These are phyloP conservation scores for Xyliphius kryptos DNA, from an alignment of 2,113 vertebrate genomes.

Conservation along the genomic window DNA sequence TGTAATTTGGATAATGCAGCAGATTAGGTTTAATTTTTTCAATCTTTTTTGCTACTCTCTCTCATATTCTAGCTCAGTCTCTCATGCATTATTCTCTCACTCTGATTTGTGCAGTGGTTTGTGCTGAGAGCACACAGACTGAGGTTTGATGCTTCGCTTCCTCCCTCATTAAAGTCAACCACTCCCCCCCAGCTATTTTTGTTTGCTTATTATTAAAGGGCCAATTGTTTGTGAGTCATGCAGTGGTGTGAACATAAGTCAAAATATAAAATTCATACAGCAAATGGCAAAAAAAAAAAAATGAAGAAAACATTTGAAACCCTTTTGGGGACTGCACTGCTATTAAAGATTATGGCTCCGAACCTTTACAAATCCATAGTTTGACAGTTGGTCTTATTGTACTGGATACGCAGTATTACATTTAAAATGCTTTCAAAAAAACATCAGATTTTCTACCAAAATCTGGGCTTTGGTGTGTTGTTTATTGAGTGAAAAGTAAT, in stretches of 20 bases:
- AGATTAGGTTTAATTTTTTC: too few species aligned
- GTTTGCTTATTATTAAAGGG: slow-evolving; percentile 34
- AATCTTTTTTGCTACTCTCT: too few species aligned
- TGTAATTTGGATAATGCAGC: too few species aligned
- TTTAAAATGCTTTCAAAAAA: too few species aligned
- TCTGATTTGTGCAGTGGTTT: neutral
- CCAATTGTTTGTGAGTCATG: slow-evolving; percentile 33
- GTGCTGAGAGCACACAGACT: slow-evolving; percentile 14
- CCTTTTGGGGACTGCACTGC: neutral
- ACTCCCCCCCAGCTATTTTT: slow-evolving; percentile 26
- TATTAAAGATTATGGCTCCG: neutral
- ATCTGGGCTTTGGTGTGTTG: neutral
- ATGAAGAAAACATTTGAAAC: neutral
- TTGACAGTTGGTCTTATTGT: too few species aligned
- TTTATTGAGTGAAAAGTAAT: neutral
- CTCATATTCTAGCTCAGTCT: neutral
- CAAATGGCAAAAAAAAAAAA: neutral
- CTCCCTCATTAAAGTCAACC: slow-evolving; percentile 32
- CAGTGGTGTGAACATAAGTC: slow-evolving; percentile 1
- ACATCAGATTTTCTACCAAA: neutral
- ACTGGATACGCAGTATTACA: too few species aligned
- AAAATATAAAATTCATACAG: slow-evolving; percentile 3
- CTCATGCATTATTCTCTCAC: neutral
- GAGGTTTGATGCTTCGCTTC: slow-evolving; percentile 29
- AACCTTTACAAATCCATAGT: too few species aligned